Evolutionary conservation across 2,113 vertebrate species (phyloP).

Genomic region (Columbina picui): DNA sequence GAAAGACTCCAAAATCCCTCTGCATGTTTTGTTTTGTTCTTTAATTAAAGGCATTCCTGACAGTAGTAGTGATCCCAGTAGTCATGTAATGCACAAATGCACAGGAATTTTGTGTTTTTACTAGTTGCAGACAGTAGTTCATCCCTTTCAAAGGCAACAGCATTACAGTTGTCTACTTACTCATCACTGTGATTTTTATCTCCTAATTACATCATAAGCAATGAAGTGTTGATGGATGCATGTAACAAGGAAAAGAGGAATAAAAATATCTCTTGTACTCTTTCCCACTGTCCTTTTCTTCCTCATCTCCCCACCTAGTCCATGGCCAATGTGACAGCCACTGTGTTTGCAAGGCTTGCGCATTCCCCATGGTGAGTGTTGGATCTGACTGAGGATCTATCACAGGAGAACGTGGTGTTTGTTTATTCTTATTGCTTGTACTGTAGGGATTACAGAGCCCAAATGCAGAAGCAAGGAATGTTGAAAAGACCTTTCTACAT

Average conservation of each 20-base stretch:
- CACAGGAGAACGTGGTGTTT: not conserved
- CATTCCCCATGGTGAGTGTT: rapidly evolving
- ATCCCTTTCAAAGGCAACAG: not conserved
- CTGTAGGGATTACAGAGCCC: not conserved
- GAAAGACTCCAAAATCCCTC: not conserved
- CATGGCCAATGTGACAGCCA: not conserved
- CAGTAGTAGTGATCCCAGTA: not conserved
- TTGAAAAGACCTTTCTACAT: not conserved
- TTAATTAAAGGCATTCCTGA: not conserved
- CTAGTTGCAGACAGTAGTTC: constrained; percentile 5
- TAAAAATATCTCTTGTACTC: not conserved
- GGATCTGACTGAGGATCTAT: not conserved
- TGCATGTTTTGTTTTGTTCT: not conserved
- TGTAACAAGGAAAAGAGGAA: not conserved
- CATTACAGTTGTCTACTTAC: not conserved
- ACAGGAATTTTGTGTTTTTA: not conserved
- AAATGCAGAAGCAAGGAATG: not conserved
- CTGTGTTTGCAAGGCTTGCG: not conserved
- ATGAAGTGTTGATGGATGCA: not conserved
- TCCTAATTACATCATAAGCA: not conserved
- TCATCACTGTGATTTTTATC: not conserved
- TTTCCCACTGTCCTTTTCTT: not conserved
- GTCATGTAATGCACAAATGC: not conserved
- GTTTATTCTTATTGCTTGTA: not conserved
- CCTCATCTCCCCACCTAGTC: not conserved